A percentile compares a stretch with the other conserved stretches of the same genome.
Conservation (phyloP, 2,797 vertebrate species). For the Hydrophis major region DNA sequence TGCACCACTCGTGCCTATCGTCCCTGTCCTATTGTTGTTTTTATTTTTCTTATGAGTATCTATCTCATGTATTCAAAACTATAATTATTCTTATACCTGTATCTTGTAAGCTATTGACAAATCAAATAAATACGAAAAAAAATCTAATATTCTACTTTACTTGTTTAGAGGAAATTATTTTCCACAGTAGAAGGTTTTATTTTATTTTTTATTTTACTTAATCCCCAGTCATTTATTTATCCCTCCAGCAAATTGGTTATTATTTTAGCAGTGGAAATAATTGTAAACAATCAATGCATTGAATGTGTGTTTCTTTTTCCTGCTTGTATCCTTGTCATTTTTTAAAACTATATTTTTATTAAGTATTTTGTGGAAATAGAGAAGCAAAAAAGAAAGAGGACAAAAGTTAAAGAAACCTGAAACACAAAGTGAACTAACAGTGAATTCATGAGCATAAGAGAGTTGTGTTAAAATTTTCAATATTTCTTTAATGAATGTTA, state of each 20-base stretch:
- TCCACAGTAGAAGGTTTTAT: neutral
- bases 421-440: neutral
- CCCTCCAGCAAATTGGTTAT: neutral
- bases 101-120: too few relatives aligned
- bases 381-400: neutral
- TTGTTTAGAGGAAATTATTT: neutral
- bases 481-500: neutral
- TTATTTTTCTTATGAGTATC: too few relatives aligned
- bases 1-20: too few relatives aligned
- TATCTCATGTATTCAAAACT: too few relatives aligned
- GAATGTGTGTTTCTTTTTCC: neutral
- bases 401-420: neutral
- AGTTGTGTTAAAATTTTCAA: neutral
- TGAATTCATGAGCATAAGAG: neutral
- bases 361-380: neutral
- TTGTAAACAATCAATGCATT: neutral
- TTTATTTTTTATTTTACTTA: neutral
- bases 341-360: neutral
- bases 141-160: neutral
- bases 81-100: too few relatives aligned
- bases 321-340: neutral
- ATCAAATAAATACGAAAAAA: too few relatives aligned
- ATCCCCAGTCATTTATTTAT: neutral
- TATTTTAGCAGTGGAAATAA: neutral
- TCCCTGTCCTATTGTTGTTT: too few relatives aligned